phyloP scores from a whole-genome alignment of 2,797 vertebrate genomes.

The Lepilemur septentrionalis region DNA sequence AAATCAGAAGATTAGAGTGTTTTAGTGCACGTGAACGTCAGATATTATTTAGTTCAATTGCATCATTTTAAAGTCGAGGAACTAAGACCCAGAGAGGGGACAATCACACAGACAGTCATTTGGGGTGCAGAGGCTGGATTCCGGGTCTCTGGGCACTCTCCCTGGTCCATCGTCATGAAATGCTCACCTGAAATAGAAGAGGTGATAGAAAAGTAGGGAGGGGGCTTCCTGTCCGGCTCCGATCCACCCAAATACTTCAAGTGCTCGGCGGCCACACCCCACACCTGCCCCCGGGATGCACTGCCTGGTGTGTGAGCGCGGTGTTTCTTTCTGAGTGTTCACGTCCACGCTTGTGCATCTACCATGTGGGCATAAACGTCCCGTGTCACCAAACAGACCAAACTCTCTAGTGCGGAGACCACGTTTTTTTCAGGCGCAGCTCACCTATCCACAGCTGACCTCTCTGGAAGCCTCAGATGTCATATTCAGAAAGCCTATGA shows the following conservation, averaged over 20 bases:
- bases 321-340: neutral
- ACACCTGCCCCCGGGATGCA: neutral
- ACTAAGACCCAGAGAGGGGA: neutral
- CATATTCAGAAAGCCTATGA: neutral
- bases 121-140: neutral
- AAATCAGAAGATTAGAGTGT: neutral
- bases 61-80: neutral
- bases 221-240: neutral
- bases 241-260: neutral
- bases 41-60: neutral
- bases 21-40: neutral
- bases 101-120: neutral
- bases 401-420: neutral
- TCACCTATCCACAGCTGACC: neutral
- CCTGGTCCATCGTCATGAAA: neutral
- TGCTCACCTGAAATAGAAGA: neutral
- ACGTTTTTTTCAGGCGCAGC: neutral
- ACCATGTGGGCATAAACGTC: neutral
- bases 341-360: too few species aligned
- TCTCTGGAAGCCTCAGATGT: neutral
- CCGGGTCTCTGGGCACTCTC: neutral
- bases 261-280: fast-evolving
- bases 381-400: neutral
- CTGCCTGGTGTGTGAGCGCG: neutral
- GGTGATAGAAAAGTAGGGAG: neutral